Evolutionary conservation across 2,113 vertebrate genomes (phyloP).

Genomic region (Esox niger): DNA sequence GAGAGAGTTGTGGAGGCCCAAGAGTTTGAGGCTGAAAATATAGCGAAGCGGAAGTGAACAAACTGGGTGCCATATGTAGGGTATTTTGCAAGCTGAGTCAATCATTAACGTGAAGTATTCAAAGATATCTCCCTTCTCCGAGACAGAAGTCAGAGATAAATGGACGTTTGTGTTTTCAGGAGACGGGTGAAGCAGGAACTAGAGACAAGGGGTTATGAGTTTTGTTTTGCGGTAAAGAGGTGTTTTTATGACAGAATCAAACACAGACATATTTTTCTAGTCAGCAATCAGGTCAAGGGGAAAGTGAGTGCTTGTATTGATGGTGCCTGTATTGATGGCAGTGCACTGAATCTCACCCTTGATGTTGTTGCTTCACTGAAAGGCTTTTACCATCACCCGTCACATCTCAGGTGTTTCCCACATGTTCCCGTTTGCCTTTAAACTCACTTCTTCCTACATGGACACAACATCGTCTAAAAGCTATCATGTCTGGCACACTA

Average conservation of each 20-base stretch:
- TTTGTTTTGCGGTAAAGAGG: no score
- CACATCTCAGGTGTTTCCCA: neutral
- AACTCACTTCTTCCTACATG: neutral
- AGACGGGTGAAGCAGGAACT: constrained; percentile 39
- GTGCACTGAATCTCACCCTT: constrained; percentile 16
- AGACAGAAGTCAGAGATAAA: constrained; percentile 62
- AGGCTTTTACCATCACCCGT: neutral
- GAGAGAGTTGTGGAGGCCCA: constrained; percentile 49
- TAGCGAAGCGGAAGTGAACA: constrained; percentile 56
- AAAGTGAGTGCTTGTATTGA: constrained; percentile 10
- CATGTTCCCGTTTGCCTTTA: neutral
- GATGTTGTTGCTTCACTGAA: neutral
- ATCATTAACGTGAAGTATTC: constrained; percentile 69
- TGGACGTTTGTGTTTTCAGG: constrained; percentile 54
- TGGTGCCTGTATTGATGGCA: neutral
- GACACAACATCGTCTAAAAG: neutral
- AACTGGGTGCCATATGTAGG: constrained; percentile 59
- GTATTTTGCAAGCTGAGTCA: constrained; percentile 58
- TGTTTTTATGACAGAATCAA: constrained; percentile 35
- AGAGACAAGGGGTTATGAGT: constrained; percentile 22
- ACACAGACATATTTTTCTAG: constrained; percentile 20
- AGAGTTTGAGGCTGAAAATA: constrained; percentile 65
- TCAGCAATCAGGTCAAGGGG: constrained; percentile 15
- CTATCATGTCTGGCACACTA: neutral
- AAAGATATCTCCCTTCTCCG: constrained; percentile 51